A percentile compares a stretch with the other conserved stretches of the same genome.
These are phyloP conservation scores for Ciona savignyi DNA, from an alignment of 23 tunicate genomes.

Conservation along the genomic window DNA sequence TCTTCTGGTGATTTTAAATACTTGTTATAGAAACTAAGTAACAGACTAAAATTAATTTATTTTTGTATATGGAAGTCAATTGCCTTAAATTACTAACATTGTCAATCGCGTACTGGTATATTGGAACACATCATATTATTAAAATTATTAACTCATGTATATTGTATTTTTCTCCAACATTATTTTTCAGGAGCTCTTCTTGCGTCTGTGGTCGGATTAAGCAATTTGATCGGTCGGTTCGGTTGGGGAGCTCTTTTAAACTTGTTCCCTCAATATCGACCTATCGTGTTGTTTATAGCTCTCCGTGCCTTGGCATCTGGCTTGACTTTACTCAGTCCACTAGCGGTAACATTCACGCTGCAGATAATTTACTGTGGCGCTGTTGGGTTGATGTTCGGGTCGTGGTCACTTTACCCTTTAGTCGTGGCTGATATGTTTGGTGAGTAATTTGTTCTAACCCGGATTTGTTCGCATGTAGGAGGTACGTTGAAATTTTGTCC, in stretches of 20 bases:
- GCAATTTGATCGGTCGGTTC: slow-evolving; percentile 40
- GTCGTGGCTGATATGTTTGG: slow-evolving; percentile 37
- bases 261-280: neutral
- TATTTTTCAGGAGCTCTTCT: slow-evolving; percentile 15
- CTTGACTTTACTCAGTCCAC: slow-evolving; percentile 31
- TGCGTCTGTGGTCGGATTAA: slow-evolving; percentile 37
- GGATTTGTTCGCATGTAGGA: no score
- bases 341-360: slow-evolving; percentile 18
- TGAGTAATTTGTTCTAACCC: slow-evolving; percentile 17
- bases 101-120: no score
- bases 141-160: no score
- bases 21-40: no score
- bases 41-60: no score
- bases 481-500: no score
- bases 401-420: slow-evolving; percentile 49
- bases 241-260: slow-evolving; percentile 36
- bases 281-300: slow-evolving; percentile 12
- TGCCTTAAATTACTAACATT: no score
- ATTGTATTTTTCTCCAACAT: no score
- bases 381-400: slow-evolving; percentile 37
- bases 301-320: slow-evolving; percentile 19
- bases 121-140: no score
- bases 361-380: slow-evolving; percentile 21
- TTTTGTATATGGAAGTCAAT: no score
- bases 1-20: no score